phyloP scores from a whole-genome alignment of 2,888 invertebrate genomes.

The Leptinotarsa juncta region DNA sequence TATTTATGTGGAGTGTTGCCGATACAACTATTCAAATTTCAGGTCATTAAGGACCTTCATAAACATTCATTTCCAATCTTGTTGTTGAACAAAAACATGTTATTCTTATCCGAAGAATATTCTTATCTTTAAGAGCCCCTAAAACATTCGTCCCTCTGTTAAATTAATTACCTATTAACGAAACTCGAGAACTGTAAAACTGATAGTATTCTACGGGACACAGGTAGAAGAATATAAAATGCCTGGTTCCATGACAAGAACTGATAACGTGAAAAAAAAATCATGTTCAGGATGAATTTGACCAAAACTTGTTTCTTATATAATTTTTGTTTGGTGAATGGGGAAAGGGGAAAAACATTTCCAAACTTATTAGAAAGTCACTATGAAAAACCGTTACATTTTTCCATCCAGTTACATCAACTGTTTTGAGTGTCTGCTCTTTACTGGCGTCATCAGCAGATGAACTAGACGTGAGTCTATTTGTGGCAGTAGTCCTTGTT shows the following conservation, averaged over 20 bases:
- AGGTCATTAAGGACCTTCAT: slow-evolving; percentile 42
- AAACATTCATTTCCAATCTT: slow-evolving; percentile 46
- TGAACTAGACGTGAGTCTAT: too few species aligned
- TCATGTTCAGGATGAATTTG: slow-evolving; percentile 35
- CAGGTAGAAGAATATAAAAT: slow-evolving; percentile 45
- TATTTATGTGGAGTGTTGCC: background rate
- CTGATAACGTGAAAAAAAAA: slow-evolving; percentile 34
- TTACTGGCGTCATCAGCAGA: too few species aligned
- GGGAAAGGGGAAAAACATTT: background rate
- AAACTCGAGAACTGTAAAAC: slow-evolving; percentile 45
- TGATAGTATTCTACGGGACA: slow-evolving; percentile 47
- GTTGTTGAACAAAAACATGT: slow-evolving; percentile 45
- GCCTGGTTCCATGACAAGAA: slow-evolving; percentile 35
- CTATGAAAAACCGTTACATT: too few species aligned
- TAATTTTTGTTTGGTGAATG: slow-evolving; percentile 9
- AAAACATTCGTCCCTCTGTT: slow-evolving; percentile 51
- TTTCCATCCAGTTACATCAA: too few species aligned
- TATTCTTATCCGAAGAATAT: slow-evolving; percentile 44
- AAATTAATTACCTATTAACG: slow-evolving; percentile 53
- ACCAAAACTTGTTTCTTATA: slow-evolving; percentile 28
- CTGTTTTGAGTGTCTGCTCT: too few species aligned
- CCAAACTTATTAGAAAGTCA: background rate
- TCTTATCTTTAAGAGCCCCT: slow-evolving; percentile 47
- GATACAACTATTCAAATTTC: slow-evolving; percentile 28
- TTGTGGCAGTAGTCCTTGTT: too few species aligned